Percentiles rank a stretch among this genome's conserved stretches.
Conservation (phyloP, 2,113 vertebrate genomes). For the Recurvirostra avosetta region DNA sequence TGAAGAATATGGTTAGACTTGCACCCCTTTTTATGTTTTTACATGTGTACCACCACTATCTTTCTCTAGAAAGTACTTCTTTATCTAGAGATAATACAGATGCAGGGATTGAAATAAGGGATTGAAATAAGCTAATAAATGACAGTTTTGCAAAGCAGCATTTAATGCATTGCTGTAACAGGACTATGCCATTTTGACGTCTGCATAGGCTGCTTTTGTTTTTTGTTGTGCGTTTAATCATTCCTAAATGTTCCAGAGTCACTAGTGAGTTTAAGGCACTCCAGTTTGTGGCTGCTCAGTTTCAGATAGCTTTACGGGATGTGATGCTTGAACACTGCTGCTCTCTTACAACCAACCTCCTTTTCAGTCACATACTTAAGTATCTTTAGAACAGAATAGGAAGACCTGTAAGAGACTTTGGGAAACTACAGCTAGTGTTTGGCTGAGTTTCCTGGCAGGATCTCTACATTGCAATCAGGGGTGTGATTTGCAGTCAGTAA, state of each 20-base stretch:
- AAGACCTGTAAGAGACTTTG: neutral
- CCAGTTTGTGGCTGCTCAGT: neutral
- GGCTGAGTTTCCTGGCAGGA: neutral
- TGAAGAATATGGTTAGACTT: neutral
- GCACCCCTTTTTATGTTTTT: neutral
- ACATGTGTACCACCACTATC: neutral
- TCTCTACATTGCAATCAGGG: neutral
- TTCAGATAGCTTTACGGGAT: neutral
- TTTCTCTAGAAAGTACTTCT: neutral
- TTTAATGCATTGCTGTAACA: neutral
- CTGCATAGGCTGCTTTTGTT: neutral
- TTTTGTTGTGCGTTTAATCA: neutral
- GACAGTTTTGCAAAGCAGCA: neutral
- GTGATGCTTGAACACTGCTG: neutral
- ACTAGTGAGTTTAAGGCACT: neutral
- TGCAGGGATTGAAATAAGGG: neutral
- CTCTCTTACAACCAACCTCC: neutral
- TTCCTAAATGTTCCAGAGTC: neutral
- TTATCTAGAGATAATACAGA: neutral
- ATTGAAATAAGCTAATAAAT: neutral
- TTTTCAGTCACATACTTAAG: neutral
- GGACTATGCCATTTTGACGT: neutral
- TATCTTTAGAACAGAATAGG: neutral
- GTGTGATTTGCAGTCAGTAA: neutral
- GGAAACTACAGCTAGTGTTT: neutral